Conservation (phyloP, 2,797 vertebrate genomes). For the Poeciliopsis turneri region DNA sequence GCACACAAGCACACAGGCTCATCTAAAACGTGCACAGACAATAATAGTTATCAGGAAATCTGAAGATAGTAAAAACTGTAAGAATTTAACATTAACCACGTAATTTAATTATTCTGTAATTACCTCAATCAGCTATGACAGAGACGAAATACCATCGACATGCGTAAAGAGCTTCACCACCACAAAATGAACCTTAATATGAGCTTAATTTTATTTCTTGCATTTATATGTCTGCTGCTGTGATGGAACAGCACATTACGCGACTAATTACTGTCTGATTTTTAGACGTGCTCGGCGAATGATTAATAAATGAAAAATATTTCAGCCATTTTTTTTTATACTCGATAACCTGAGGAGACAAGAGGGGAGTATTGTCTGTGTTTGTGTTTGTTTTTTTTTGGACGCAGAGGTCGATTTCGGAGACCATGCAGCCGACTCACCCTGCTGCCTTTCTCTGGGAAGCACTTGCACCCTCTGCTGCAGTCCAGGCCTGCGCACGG, state of each 20-base stretch:
- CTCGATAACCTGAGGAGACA: background rate
- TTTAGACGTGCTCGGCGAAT: background rate
- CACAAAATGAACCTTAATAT: background rate
- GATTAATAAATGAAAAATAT: background rate
- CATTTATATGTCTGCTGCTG: background rate
- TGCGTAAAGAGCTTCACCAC: background rate
- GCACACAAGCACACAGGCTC: background rate
- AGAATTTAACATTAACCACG: background rate
- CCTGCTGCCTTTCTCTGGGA: slow-evolving; percentile 89
- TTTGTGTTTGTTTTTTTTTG: background rate
- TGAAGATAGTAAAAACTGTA: background rate
- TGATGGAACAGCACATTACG: background rate
- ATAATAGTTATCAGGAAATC: background rate
- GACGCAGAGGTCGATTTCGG: background rate
- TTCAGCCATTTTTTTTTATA: background rate
- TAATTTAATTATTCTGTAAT: background rate
- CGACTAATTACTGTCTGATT: background rate
- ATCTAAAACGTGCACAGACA: background rate
- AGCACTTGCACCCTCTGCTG: slow-evolving; percentile 84
- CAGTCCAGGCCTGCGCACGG: slow-evolving; percentile 88
- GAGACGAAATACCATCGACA: background rate
- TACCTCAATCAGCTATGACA: background rate
- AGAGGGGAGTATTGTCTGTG: background rate
- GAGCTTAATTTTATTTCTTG: background rate
- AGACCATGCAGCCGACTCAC: slow-evolving; percentile 79